These are phyloP conservation scores for Stegana nigrithorax DNA, from an alignment of 2,888 invertebrate genomes.

Conservation along the genomic window DNA sequence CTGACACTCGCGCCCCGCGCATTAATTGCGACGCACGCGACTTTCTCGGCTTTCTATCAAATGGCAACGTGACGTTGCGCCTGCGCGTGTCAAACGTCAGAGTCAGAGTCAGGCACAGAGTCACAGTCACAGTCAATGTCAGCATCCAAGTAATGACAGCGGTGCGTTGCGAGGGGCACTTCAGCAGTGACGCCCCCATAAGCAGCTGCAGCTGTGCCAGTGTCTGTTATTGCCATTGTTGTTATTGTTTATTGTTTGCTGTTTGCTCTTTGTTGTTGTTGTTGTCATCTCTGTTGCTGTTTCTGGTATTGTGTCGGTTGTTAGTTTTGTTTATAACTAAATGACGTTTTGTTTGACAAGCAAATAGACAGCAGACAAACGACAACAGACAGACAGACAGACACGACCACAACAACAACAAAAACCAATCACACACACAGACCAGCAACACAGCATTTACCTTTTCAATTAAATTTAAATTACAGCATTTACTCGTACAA, in stretches of 20 bases:
- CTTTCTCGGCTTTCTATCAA: slow-evolving; percentile 2
- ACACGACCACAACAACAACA: neutral
- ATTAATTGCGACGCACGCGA: neutral
- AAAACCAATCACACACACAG: neutral
- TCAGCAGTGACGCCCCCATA: slow-evolving; percentile 2
- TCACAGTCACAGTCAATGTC: neutral
- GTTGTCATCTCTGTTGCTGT: too few relatives aligned
- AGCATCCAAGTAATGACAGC: too few relatives aligned
- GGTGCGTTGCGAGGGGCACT: neutral
- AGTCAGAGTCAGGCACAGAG: neutral
- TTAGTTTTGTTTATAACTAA: slow-evolving; percentile 19
- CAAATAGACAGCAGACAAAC: too few relatives aligned
- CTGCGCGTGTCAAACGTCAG: slow-evolving; percentile 17
- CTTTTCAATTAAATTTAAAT: slow-evolving; percentile 24
- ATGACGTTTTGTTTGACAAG: slow-evolving; percentile 26
- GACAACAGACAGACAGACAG: neutral
- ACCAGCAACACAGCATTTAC: slow-evolving; percentile 1
- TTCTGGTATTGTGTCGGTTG: neutral
- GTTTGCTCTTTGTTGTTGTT: too few relatives aligned
- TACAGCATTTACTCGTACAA: slow-evolving; percentile 9
- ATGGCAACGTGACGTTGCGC: neutral
- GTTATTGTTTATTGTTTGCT: neutral
- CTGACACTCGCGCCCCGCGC: too few relatives aligned
- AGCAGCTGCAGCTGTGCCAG: neutral
- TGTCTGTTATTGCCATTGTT: neutral